Evolutionary conservation across 2,888 invertebrate genomes (phyloP).

Genomic region (Monochamus alternatus): DNA sequence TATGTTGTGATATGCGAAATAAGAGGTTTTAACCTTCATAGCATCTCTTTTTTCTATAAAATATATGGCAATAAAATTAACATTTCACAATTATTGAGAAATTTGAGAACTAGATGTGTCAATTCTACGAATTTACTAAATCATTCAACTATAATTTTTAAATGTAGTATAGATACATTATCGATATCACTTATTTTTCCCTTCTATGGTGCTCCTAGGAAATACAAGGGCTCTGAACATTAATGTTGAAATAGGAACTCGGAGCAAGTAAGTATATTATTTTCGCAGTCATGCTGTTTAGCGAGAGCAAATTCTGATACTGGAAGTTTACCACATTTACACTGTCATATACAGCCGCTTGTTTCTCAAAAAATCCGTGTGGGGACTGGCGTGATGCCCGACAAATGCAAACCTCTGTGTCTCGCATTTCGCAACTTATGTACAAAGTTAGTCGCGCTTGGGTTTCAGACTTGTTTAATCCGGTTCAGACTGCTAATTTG

Average conservation of each 20-base stretch:
- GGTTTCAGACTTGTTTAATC: constrained; percentile 30
- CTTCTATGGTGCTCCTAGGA: background rate
- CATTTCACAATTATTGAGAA: no score
- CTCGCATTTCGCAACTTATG: constrained; percentile 17
- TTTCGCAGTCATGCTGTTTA: constrained; percentile 12
- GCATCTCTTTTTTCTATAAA: no score
- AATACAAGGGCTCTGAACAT: background rate
- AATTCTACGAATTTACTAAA: no score
- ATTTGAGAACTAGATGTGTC: no score
- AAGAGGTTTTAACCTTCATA: no score
- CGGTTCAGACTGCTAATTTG: constrained; percentile 44
- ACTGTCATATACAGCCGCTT: constrained; percentile 16
- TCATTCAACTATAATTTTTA: no score
- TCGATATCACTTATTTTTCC: background rate
- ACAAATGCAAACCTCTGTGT: constrained; percentile 15
- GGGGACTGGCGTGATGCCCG: background rate
- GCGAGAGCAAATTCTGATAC: constrained; percentile 13
- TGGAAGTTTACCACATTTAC: constrained; percentile 15
- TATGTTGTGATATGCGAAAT: no score
- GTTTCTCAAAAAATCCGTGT: constrained; percentile 22
- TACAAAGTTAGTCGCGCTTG: constrained; percentile 17
- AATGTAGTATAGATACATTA: background rate
- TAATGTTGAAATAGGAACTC: background rate
- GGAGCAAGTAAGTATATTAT: constrained; percentile 13
- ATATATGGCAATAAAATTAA: no score